Evolutionary conservation across 2,797 vertebrate species (phyloP).

Genomic region (Chelonia mydas): DNA sequence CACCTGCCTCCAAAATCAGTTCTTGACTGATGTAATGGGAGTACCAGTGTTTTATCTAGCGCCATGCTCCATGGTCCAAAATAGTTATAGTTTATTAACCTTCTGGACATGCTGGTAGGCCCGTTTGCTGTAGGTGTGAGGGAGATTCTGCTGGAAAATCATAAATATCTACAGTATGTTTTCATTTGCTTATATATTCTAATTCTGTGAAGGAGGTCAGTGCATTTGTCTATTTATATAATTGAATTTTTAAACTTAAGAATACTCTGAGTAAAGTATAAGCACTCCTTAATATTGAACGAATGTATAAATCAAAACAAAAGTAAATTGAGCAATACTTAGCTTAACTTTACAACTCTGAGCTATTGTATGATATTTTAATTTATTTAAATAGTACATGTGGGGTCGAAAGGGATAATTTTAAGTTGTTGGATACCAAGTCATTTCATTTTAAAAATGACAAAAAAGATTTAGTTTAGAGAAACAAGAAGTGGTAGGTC

Average conservation of each 20-base stretch:
- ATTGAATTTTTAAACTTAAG: background rate
- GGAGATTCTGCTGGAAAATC: background rate
- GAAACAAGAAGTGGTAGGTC: no score
- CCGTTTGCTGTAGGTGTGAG: background rate
- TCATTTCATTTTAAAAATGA: background rate
- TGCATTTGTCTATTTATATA: background rate
- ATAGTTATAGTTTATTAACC: background rate
- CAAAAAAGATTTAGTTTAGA: background rate
- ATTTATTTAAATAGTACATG: background rate
- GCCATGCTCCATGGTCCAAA: background rate
- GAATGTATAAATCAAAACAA: background rate
- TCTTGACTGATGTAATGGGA: background rate
- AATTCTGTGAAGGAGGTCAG: background rate
- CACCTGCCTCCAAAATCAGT: background rate
- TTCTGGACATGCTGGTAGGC: no score
- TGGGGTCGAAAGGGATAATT: background rate
- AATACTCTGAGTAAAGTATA: background rate
- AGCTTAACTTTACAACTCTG: background rate
- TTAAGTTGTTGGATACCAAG: background rate
- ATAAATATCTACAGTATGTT: background rate
- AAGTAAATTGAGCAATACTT: background rate
- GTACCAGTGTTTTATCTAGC: background rate
- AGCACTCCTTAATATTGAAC: background rate
- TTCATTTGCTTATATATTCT: background rate
- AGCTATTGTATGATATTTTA: background rate